Evolutionary conservation across 2,888 invertebrate genomes (phyloP).

Genomic region (Ceriagrion tenellum): DNA sequence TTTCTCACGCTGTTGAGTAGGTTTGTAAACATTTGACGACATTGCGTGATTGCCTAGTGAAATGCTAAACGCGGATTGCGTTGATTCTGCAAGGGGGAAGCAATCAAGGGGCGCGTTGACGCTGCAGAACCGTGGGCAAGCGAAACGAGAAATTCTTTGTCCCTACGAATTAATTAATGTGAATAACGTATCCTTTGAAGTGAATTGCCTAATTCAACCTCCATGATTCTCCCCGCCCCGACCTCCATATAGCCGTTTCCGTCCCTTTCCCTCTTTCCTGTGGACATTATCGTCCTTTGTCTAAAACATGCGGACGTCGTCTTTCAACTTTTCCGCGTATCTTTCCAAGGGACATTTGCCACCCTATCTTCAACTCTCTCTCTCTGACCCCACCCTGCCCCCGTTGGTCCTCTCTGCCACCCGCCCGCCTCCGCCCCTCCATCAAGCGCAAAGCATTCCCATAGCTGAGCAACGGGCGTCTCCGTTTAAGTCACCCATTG

Average conservation of each 20-base stretch:
- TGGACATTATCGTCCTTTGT: slow-evolving; percentile 35
- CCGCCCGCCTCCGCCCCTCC: background rate
- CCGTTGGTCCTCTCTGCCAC: background rate
- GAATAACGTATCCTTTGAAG: slow-evolving; percentile 37
- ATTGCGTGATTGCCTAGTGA: background rate
- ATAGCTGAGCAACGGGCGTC: background rate
- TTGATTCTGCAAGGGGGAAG: background rate
- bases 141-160: background rate
- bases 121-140: background rate
- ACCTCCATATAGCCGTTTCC: background rate
- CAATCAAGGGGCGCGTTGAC: background rate
- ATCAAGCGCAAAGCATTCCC: slow-evolving; percentile 9
- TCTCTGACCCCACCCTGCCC: background rate
- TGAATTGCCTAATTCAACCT: background rate
- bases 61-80: background rate
- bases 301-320: slow-evolving; percentile 63
- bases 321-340: slow-evolving; percentile 11
- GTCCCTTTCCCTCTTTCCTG: background rate
- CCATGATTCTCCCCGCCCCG: background rate
- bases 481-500: slow-evolving; percentile 18
- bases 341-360: background rate
- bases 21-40: background rate
- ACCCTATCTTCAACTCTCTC: background rate
- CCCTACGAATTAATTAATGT: slow-evolving; percentile 19
- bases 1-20: background rate